These are phyloP conservation scores for Botia almorhae DNA, from an alignment of 2,797 vertebrate species.

Conservation along the genomic window DNA sequence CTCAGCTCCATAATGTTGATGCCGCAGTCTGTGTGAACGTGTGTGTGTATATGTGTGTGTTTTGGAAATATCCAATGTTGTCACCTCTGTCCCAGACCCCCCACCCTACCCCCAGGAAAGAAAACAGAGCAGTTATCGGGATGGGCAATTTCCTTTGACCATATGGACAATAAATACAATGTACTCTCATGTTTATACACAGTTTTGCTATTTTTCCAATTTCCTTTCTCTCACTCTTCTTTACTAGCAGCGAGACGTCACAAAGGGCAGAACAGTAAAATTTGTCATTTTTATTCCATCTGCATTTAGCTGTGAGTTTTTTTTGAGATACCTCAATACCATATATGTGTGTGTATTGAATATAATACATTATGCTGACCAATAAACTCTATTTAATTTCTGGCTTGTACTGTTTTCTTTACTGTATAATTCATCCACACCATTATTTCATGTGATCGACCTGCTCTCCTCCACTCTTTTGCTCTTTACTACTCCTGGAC, in stretches of 20 bases:
- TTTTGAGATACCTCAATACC: background rate
- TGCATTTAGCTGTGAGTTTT: slow-evolving; percentile 41
- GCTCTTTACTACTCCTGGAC: background rate
- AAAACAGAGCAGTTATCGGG: slow-evolving; percentile 37
- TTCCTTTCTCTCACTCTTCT: slow-evolving; percentile 29
- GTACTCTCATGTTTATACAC: slow-evolving; percentile 34
- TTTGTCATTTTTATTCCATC: slow-evolving; percentile 44
- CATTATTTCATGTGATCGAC: background rate
- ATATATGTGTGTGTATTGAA: background rate
- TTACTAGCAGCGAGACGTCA: slow-evolving; percentile 56
- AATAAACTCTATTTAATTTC: background rate
- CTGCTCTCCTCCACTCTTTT: background rate
- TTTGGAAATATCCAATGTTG: slow-evolving; percentile 51
- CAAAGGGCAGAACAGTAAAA: too few species aligned
- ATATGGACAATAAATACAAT: slow-evolving; percentile 49
- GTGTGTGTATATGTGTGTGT: slow-evolving; percentile 52
- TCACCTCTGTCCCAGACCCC: slow-evolving; percentile 23
- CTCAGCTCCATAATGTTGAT: slow-evolving; percentile 41
- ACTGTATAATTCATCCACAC: slow-evolving; percentile 17
- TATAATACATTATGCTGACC: background rate
- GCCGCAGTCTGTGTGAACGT: slow-evolving; percentile 16
- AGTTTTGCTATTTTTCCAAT: slow-evolving; percentile 4
- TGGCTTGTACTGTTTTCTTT: background rate
- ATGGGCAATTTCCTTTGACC: slow-evolving; percentile 51
- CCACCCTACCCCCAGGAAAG: slow-evolving; percentile 37